phyloP scores from a whole-genome alignment of 1,140 invertebrate species.

The Mylabris phalerata region DNA sequence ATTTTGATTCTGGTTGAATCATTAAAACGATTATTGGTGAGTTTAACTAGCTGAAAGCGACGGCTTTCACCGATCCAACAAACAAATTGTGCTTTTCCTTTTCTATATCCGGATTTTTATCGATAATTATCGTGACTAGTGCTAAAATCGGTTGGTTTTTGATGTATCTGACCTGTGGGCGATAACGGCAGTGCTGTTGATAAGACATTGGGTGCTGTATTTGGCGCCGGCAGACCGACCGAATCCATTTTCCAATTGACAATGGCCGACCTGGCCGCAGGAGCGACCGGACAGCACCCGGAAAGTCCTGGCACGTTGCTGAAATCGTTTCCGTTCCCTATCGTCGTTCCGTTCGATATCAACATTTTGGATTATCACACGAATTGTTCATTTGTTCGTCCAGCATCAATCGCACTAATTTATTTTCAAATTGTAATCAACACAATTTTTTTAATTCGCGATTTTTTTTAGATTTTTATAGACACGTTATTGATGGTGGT shows the following conservation, averaged over 20 bases:
- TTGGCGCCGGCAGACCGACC: conserved; percentile 36
- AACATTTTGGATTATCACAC: conserved; percentile 29
- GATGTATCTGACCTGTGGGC: conserved; percentile 35
- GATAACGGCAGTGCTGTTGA: conserved; percentile 34
- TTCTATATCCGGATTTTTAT: no score
- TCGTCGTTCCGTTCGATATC: conserved; percentile 38
- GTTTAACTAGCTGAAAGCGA: no score
- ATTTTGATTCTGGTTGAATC: no score
- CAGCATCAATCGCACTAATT: not conserved
- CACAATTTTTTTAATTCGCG: no score
- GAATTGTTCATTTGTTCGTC: conserved; percentile 5
- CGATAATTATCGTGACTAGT: no score
- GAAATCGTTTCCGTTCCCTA: conserved; percentile 39
- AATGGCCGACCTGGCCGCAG: conserved; percentile 31
- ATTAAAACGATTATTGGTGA: no score
- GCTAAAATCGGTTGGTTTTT: not conserved
- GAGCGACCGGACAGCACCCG: conserved; percentile 38
- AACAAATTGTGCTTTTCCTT: no score
- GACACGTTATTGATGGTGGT: no score
- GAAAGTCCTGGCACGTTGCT: conserved; percentile 39
- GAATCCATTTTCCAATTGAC: conserved; percentile 43
- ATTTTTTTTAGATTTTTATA: no score
- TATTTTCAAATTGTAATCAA: not conserved
- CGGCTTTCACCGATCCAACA: no score
- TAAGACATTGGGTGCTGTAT: conserved; percentile 35